Conservation (phyloP, 2,888 invertebrate genomes). For the Odontomyia ornata region DNA sequence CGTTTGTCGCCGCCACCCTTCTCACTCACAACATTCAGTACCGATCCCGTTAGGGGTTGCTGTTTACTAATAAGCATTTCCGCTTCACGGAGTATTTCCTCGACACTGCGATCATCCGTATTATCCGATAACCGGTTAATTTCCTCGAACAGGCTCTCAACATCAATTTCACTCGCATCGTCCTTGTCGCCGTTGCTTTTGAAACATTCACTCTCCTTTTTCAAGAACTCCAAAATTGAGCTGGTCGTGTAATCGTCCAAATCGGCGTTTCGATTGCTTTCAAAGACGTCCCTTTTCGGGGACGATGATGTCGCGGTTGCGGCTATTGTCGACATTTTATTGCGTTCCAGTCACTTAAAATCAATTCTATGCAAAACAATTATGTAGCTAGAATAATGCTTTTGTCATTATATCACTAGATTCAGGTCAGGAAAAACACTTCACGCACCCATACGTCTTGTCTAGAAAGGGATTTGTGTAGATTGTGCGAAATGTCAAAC, state of each 20-base stretch:
- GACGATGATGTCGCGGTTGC: neutral
- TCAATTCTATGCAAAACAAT: neutral
- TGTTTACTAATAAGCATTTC: slow-evolving; percentile 65
- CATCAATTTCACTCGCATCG: slow-evolving; percentile 65
- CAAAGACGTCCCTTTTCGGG: neutral
- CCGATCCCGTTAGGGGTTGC: slow-evolving; percentile 16
- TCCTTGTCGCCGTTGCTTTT: slow-evolving; percentile 49
- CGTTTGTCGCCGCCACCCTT: too few species aligned
- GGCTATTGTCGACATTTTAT: slow-evolving; percentile 11
- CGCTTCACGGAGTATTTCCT: slow-evolving; percentile 70
- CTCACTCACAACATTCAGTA: neutral
- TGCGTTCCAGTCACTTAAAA: neutral
- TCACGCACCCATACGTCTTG: neutral
- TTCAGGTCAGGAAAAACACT: neutral
- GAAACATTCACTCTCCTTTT: slow-evolving; percentile 61
- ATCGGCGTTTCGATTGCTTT: slow-evolving; percentile 46
- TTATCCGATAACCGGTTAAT: slow-evolving; percentile 69
- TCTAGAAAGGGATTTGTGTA: slow-evolving; percentile 15
- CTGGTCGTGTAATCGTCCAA: slow-evolving; percentile 60
- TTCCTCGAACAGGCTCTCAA: slow-evolving; percentile 75
- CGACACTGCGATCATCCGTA: slow-evolving; percentile 66
- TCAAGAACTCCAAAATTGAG: slow-evolving; percentile 63
- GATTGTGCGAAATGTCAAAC: slow-evolving; percentile 16
- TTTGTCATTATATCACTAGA: slow-evolving; percentile 9
- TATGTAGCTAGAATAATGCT: neutral